Conservation (phyloP, 2,113 vertebrate species). For the Rostratula benghalensis region DNA sequence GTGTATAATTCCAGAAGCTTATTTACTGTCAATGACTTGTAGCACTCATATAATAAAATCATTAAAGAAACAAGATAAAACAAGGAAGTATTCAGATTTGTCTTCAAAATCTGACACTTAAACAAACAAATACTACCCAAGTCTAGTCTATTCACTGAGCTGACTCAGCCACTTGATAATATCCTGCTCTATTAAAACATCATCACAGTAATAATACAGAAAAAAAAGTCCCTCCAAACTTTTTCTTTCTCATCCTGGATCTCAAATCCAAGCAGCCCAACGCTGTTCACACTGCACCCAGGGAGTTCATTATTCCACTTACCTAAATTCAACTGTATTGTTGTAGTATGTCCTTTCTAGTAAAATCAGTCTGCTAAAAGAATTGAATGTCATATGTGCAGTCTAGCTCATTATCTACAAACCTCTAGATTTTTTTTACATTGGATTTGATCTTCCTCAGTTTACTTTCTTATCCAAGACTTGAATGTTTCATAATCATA, state of each 20-base stretch:
- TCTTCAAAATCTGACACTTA: neutral
- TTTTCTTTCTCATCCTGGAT: neutral
- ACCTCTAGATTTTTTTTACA: neutral
- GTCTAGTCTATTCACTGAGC: neutral
- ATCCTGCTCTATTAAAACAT: neutral
- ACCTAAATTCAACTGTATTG: neutral
- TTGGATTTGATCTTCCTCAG: neutral
- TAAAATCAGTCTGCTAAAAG: neutral
- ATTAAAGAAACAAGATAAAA: neutral
- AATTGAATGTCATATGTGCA: neutral
- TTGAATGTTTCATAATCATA: neutral
- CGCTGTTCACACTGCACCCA: neutral
- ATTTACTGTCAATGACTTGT: neutral
- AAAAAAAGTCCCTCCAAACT: neutral
- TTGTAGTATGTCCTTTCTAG: neutral
- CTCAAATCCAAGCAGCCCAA: neutral
- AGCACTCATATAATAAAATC: neutral
- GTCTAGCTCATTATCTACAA: neutral
- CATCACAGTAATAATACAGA: neutral
- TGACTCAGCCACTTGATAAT: neutral
- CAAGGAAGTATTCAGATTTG: neutral
- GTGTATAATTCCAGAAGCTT: neutral
- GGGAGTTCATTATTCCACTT: neutral
- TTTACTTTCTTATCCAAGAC: neutral
- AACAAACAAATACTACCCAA: neutral